phyloP scores from a whole-genome alignment of 2,888 invertebrate species.

The Drosophila recens region DNA sequence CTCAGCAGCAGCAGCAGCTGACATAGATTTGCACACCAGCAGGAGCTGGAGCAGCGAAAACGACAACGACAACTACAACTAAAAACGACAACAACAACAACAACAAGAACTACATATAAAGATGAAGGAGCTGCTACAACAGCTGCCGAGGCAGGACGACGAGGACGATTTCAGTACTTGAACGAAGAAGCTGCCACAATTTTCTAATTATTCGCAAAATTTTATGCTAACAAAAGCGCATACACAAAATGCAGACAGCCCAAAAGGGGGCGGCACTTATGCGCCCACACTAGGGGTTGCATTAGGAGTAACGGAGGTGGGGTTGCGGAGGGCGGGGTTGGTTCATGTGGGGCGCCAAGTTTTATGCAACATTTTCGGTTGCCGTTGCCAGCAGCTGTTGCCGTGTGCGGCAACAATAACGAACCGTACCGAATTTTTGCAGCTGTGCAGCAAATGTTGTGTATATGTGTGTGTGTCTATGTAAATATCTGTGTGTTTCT shows the following conservation, averaged over 20 bases:
- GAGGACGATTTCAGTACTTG: slow-evolving; percentile 38
- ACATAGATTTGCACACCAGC: slow-evolving; percentile 59
- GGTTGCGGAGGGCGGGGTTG: background rate
- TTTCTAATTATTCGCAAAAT: slow-evolving; percentile 81
- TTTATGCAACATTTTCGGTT: slow-evolving; percentile 71
- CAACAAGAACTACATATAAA: slow-evolving; percentile 33
- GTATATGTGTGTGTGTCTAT: background rate
- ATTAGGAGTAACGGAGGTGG: background rate
- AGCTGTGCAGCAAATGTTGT: slow-evolving; percentile 48
- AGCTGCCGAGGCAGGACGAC: slow-evolving; percentile 42
- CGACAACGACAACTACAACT: slow-evolving; percentile 13
- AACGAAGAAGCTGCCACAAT: slow-evolving; percentile 73
- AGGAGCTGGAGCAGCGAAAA: slow-evolving; percentile 30
- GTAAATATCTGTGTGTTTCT: background rate
- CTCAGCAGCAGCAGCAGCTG: slow-evolving; percentile 34
- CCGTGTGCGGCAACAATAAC: slow-evolving; percentile 59
- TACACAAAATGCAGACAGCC: slow-evolving; percentile 43
- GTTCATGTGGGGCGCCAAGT: slow-evolving; percentile 53
- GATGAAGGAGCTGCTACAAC: slow-evolving; percentile 44
- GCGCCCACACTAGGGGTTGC: slow-evolving; percentile 9
- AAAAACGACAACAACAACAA: slow-evolving; percentile 13
- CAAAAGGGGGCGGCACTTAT: slow-evolving; percentile 8
- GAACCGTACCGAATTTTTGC: slow-evolving; percentile 55
- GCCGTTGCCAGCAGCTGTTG: slow-evolving; percentile 52
- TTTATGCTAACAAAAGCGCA: slow-evolving; percentile 76